phyloP scores from a whole-genome alignment of 2,113 vertebrate species.

The Silurus glanis region DNA sequence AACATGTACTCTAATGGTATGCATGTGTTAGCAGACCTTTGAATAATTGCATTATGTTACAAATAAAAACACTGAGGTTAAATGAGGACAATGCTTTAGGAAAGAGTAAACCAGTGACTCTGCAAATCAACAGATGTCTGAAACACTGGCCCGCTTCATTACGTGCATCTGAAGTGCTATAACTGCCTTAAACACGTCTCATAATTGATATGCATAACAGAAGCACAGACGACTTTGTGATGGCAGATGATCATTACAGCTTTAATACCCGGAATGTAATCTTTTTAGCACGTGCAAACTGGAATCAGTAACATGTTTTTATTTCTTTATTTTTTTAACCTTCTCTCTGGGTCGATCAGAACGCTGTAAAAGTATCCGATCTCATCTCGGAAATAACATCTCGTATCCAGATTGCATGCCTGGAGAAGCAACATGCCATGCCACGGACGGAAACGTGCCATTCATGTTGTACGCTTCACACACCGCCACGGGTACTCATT shows the following conservation, averaged over 20 bases:
- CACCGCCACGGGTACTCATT: background rate
- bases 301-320: background rate
- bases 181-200: background rate
- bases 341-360: background rate
- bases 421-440: background rate
- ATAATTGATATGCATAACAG: slow-evolving; percentile 1
- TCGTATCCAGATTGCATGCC: background rate
- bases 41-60: background rate
- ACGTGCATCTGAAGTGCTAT: background rate
- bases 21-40: background rate
- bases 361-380: slow-evolving; percentile 8
- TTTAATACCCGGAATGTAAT: background rate
- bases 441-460: background rate
- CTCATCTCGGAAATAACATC: background rate
- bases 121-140: background rate
- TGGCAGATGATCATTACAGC: background rate
- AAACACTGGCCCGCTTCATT: background rate
- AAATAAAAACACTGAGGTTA: background rate
- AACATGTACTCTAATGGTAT: background rate
- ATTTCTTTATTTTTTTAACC: background rate
- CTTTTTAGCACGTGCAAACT: background rate
- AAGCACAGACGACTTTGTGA: background rate
- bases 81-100: background rate
- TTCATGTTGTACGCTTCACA: background rate
- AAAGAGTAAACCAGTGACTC: background rate